These are phyloP conservation scores for Tinamus guttatus DNA, from an alignment of 2,113 vertebrate genomes.

Conservation along the genomic window DNA sequence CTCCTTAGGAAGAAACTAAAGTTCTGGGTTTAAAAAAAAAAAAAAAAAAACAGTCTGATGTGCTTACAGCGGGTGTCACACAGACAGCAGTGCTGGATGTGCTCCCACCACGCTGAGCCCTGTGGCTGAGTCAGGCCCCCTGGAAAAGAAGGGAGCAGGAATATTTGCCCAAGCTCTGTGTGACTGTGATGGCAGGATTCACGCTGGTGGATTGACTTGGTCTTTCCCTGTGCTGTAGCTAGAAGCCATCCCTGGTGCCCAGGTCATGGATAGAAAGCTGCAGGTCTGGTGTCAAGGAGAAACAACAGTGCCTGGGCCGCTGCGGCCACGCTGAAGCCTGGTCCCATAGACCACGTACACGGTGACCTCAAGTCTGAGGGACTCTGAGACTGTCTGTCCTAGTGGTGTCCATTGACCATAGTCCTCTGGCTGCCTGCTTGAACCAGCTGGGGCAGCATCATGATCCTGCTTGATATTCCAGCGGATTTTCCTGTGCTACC, in stretches of 20 bases:
- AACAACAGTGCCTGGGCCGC: not conserved
- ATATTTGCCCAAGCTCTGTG: no score
- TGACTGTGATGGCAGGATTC: not conserved
- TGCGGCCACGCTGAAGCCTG: not conserved
- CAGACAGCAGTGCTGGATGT: not conserved
- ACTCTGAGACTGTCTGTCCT: not conserved
- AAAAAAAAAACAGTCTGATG: not conserved
- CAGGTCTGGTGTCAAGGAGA: not conserved
- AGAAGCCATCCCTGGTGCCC: not conserved
- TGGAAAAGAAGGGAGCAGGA: not conserved
- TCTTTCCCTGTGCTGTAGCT: not conserved
- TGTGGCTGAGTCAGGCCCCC: not conserved
- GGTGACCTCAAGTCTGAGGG: not conserved
- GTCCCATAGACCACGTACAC: not conserved
- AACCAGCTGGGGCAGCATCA: not conserved
- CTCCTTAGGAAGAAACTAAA: not conserved
- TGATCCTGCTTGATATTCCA: not conserved
- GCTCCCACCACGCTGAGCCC: not conserved
- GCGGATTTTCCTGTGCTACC: not conserved
- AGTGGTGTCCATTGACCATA: fast-evolving
- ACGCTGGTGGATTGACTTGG: not conserved
- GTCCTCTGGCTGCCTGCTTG: not conserved
- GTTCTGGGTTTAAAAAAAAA: not conserved
- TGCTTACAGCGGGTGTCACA: not conserved
- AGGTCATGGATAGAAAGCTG: not conserved